These are phyloP conservation scores for Pollenia angustigena DNA, from an alignment of 2,888 invertebrate species.

Conservation along the genomic window DNA sequence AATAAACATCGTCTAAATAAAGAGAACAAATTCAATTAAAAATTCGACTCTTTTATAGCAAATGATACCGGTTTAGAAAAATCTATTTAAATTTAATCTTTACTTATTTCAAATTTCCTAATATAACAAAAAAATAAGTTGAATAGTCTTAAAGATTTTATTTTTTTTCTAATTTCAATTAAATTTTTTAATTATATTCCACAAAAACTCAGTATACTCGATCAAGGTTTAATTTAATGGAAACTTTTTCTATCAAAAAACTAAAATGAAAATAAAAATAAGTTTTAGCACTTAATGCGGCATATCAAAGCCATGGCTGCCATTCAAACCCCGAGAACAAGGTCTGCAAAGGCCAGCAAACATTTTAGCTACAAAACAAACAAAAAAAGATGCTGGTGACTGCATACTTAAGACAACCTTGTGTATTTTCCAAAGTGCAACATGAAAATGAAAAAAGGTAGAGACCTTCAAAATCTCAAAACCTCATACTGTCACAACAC, in stretches of 20 bases:
- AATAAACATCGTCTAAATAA: too few relatives aligned
- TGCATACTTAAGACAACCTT: constrained; percentile 53
- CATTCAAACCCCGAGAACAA: constrained; percentile 46
- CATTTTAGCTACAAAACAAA: not conserved
- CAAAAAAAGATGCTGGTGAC: constrained; percentile 36
- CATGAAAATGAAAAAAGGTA: constrained; percentile 23
- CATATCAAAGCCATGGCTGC: constrained; percentile 62
- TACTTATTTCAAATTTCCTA: too few relatives aligned
- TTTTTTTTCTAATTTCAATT: not conserved
- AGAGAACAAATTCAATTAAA: too few relatives aligned
- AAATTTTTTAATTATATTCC: not conserved
- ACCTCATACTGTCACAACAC: constrained; percentile 40
- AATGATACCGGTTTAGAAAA: too few relatives aligned
- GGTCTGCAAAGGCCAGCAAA: constrained; percentile 50
- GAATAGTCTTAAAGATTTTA: too few relatives aligned
- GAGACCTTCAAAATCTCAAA: constrained; percentile 55
- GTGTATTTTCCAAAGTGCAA: constrained; percentile 25
- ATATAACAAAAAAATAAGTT: too few relatives aligned
- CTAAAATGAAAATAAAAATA: constrained; percentile 22
- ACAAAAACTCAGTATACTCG: not conserved
- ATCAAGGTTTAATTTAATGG: constrained; percentile 38
- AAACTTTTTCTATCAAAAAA: constrained; percentile 6
- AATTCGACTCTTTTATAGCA: too few relatives aligned
- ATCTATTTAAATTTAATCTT: too few relatives aligned
- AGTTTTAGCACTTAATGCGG: constrained; percentile 52